Conservation (phyloP, 2,797 vertebrate genomes). For the Galagoides demidoff region DNA sequence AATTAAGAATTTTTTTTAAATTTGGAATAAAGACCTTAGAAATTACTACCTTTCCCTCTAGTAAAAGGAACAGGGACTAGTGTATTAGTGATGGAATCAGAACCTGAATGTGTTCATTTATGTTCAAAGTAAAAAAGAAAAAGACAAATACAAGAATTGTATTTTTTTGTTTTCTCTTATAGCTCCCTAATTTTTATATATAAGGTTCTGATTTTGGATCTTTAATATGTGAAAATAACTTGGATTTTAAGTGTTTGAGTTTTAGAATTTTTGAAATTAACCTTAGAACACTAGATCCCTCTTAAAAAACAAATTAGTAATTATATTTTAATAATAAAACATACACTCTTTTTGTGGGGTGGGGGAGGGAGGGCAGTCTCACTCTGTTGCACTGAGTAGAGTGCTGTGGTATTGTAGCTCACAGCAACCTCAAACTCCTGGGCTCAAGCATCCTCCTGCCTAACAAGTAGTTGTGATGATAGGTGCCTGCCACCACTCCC, state of each 20-base stretch:
- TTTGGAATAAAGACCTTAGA: background rate
- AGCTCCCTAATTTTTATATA: background rate
- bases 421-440: no score
- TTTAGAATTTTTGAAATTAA: slow-evolving; percentile 47
- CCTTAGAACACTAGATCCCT: background rate
- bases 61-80: background rate
- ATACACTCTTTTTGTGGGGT: background rate
- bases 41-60: background rate
- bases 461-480: no score
- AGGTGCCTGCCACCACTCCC: no score
- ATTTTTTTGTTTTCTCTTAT: background rate
- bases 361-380: no score
- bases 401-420: no score
- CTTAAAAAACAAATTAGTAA: slow-evolving; percentile 33
- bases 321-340: background rate
- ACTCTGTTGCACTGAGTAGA: no score
- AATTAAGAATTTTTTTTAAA: background rate
- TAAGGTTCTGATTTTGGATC: background rate
- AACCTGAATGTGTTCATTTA: background rate
- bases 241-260: background rate
- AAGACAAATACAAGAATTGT: background rate
- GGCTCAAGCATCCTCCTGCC: no score
- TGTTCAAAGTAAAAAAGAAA: background rate
- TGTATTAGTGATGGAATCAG: background rate
- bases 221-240: slow-evolving; percentile 44